Base-by-base conservation (phyloP, 2,888 invertebrate genomes). In the Chalcis sispes region DNA sequence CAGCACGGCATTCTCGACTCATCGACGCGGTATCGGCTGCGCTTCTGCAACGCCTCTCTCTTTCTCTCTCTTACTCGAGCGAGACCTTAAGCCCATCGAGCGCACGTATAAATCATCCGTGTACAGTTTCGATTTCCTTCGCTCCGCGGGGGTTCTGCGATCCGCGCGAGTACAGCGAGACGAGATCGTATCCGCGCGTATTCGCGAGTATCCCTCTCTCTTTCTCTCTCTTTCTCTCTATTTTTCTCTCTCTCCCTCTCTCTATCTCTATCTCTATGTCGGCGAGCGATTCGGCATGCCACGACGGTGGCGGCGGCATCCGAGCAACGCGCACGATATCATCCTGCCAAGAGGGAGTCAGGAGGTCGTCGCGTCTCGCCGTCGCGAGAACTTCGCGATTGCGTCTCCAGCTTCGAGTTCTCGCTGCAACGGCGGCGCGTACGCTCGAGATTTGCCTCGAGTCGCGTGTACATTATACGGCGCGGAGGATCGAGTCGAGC, bases 91-190 rank as follows among this genome's bases (percentile, higher is more conserved):
- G 58, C 69, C 61, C 70, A 40, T 61, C 70, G 50, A 27, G 23
- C 40, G 61, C 50, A 13, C 29, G 29, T 23, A 54, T 71, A 62
- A 71, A 71, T 71, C 71, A 71, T 71, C 54, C 27, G 29, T 42
- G 20, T 65, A 48, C 56, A 52, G 71, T 64, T 65, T 65, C 72
- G 64, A 72, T 64, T 62, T 72, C 54, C 64, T 72, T 54, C 61
- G 72, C 72, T 56, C 64, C 56, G 64, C 72, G 54, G 72, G 72
- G 72, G 72, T 46, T 64, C n/a, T n/a, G n/a, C 18, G 27, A 25
- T 23, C 29, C 2, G 15, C 48, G 48, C 46, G 32, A 40, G 50
- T 32, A 50, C 65, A 18, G n/a, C 15, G 13, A 13, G 20, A 27
- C 36, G 48, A 66, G 56, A 73, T 66, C 18, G 32, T 50, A 59